Percentiles rank a stretch among this genome's conserved stretches.
phyloP scores from a whole-genome alignment of 2,888 invertebrate species.

The Caenorhabditis sp. region DNA sequence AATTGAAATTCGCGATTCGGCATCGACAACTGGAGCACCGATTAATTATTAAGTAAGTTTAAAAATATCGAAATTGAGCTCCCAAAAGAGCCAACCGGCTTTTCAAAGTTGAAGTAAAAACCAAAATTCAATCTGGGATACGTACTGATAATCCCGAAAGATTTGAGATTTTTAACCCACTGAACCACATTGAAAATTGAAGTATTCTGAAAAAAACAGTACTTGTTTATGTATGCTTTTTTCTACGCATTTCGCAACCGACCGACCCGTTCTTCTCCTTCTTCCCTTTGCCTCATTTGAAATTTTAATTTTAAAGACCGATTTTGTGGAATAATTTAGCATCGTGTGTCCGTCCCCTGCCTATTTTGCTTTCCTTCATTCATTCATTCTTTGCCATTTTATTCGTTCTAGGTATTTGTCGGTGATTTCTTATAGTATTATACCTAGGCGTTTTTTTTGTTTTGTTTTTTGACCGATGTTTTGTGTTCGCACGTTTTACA shows the following conservation, averaged over 20 bases:
- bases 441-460: slow-evolving; percentile 16
- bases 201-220: too few relatives aligned
- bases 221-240: too few relatives aligned
- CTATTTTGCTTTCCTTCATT: background rate
- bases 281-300: background rate
- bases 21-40: slow-evolving; percentile 78
- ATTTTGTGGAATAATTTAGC: slow-evolving; percentile 1
- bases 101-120: too few relatives aligned
- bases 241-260: too few relatives aligned
- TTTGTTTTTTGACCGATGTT: slow-evolving; percentile 15
- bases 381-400: background rate
- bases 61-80: too few relatives aligned
- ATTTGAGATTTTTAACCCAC: too few relatives aligned
- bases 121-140: too few relatives aligned
- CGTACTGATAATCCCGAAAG: too few relatives aligned
- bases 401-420: background rate
- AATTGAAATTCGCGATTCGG: slow-evolving; percentile 48
- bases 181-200: too few relatives aligned
- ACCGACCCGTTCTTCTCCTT: background rate
- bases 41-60: slow-evolving; percentile 72
- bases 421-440: slow-evolving; percentile 1
- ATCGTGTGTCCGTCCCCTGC: too few relatives aligned
- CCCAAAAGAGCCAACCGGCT: too few relatives aligned
- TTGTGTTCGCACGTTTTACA: slow-evolving; percentile 28
- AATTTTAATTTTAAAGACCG: slow-evolving; percentile 4